Evolutionary conservation across 2,888 invertebrate species (phyloP).

Genomic region (Drosophila paranaensis): DNA sequence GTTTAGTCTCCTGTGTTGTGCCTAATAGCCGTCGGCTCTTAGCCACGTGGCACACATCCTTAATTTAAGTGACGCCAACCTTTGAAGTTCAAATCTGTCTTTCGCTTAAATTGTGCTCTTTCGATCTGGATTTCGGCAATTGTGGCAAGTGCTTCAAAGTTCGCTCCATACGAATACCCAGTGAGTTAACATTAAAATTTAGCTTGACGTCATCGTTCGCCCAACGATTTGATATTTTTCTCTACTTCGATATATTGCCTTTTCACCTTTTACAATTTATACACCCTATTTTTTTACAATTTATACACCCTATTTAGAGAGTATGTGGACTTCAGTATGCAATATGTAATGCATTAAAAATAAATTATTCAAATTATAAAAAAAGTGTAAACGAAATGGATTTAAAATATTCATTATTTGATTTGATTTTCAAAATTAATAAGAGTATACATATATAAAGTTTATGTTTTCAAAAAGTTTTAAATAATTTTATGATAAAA

Average conservation of each 20-base stretch:
- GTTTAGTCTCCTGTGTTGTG: constrained; percentile 63
- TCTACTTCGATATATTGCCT: constrained; percentile 10
- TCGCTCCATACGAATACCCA: constrained; percentile 1
- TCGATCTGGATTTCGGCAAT: constrained; percentile 11
- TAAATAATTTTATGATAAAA: no score
- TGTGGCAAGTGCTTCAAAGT: constrained; percentile 7
- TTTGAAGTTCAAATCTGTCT: constrained; percentile 36
- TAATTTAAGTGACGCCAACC: constrained; percentile 63
- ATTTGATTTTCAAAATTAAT: no score
- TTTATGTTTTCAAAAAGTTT: no score
- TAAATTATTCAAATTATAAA: no score
- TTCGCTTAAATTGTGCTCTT: constrained; percentile 29
- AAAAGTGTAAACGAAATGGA: no score
- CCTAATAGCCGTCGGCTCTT: constrained; percentile 69
- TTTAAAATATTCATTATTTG: no score
- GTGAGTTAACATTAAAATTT: constrained; percentile 34
- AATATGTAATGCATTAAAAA: neutral
- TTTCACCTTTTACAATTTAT: constrained; percentile 66
- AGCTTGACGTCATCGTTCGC: constrained; percentile 54
- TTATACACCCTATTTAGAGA: neutral
- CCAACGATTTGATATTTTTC: constrained; percentile 19
- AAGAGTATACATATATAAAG: no score
- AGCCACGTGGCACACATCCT: constrained; percentile 73
- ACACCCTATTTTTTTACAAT: no score
- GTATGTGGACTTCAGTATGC: neutral